Base-by-base conservation (phyloP, 2,113 vertebrate genomes). In the Ceuthmochares aereus region DNA sequence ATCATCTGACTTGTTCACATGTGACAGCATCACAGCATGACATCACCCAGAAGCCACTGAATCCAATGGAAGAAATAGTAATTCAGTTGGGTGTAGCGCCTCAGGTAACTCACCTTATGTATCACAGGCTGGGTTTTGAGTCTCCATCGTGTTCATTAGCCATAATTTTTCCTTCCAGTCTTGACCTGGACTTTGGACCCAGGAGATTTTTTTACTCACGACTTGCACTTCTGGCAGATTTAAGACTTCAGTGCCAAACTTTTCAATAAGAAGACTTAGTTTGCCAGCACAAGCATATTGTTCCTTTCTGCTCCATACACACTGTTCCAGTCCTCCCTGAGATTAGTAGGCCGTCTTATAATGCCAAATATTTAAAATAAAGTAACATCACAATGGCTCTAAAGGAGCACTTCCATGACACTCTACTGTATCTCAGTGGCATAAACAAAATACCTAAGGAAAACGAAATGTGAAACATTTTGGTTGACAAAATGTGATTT, bases 1-100 rank as follows among this genome's bases (percentile, higher is more conserved):
- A 13, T 37, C 32, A 18, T 49, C 47, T 72, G 62, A n/a, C 22
- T 72, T 64, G 11, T 43, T 82, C 54, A 32, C 0, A 0, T 45
- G 34, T 60, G 77, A n/a, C 37, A 86, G 12, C 17, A 51, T 70
- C 70, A 54, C 30, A 74, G 12, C 16, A 11, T n/a, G 49, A 25
- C 20, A 45, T 58, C 34, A 42, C 18, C 26, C 42, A 87, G n/a
- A 68, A 27, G 6, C 5, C 8, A 20, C 13, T 51, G 9, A 84
- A 69, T 26, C 37, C 54, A 73, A 2, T 7, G 45, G 51, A 76
- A 89, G 36, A 62, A 89, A 78, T 5, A 54, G 1, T 29, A 56
- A 0, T 55, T 45, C 63, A 49, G 1, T 18, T 42, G 67, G 51
- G 7, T 25, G 54, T 70, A 49, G 32, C 8, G 6, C 25, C 22